Base-by-base conservation (phyloP, 2,888 invertebrate genomes). In the Caenorhabditis japonica region DNA sequence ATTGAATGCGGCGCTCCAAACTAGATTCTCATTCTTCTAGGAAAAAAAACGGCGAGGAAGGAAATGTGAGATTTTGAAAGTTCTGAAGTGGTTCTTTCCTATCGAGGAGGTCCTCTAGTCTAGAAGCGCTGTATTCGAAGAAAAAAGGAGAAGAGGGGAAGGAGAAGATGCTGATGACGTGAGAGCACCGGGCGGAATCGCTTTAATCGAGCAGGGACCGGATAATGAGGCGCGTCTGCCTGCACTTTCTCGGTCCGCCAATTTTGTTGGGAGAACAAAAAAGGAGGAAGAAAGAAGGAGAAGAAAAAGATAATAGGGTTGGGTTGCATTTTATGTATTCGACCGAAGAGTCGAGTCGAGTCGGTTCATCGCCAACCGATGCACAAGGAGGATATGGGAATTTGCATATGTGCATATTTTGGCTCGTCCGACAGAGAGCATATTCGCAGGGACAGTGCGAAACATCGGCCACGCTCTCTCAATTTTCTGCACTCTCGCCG, bases 1-100 rank as follows among this genome's bases (percentile, higher is more conserved):
- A 61, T 61, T 61, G 36, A 49, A 39, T 61, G n/a, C n/a, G n/a
- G n/a, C n/a, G 21, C 46, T 58, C 15, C 33, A 12, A 8, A 15
- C 15, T 21, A 44, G 5, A 19, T 15, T 19, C 46, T 23, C 19
- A 15, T 46, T 39, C 17, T 27, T 27, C 39, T 49, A 38, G 38
- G 30, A 36, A 38, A n/a, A 21, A 30, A 51, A 34, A 36, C 23
- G 30, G 30, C 30, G 41, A 51, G 41, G 47, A 52, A n/a, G 53
- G 62, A 62, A 53, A 62, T 62, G 44, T 53, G 62, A 62, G 62
- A 62, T 53, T 62, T 55, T 43, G 55, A 43, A 55, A 39, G 41
- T 55, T 43, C 17, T 55, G 55, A 55, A 55, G 55, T 55, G 55
- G 55, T 43, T 46, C 51, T 34, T 43, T 12, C 30, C 17, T 13